A percentile compares a stretch with the other conserved stretches of the same genome.
phyloP scores from a whole-genome alignment of 2,797 vertebrate species.

The Microtus obscurus region DNA sequence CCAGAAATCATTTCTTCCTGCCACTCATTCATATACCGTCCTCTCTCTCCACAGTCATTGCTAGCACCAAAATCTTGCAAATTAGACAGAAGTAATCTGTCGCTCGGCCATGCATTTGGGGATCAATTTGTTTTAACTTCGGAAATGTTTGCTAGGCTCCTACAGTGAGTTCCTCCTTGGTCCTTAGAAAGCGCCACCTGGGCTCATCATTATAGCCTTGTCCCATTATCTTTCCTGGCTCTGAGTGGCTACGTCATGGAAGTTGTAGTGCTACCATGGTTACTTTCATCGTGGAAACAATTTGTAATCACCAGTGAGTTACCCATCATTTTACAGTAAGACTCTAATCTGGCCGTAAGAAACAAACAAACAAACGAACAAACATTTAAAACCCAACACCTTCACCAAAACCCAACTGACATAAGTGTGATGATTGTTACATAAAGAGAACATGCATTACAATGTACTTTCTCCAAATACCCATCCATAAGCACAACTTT shows the following conservation, averaged over 20 bases:
- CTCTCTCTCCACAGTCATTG: background rate
- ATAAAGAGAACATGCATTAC: background rate
- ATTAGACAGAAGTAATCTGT: background rate
- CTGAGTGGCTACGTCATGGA: constrained; percentile 49
- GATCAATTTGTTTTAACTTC: background rate
- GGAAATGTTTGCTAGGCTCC: background rate
- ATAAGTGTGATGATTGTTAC: background rate
- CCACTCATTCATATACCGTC: background rate
- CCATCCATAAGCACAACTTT: background rate
- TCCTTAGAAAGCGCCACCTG: background rate
- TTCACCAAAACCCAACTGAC: constrained; percentile 51
- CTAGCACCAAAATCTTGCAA: background rate
- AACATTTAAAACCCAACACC: background rate
- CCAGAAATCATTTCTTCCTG: background rate
- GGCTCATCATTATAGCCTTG: background rate
- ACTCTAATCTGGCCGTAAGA: constrained; percentile 20
- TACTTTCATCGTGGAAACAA: constrained; percentile 82
- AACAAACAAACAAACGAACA: background rate
- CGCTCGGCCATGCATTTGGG: background rate
- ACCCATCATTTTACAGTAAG: constrained; percentile 66
- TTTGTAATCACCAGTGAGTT: constrained; percentile 65
- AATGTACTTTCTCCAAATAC: background rate
- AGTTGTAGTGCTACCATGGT: constrained; percentile 56
- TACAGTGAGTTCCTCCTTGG: background rate
- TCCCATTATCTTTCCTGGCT: background rate